phyloP scores from a whole-genome alignment of 2,113 vertebrate species.

The Tragelaphus scriptus region DNA sequence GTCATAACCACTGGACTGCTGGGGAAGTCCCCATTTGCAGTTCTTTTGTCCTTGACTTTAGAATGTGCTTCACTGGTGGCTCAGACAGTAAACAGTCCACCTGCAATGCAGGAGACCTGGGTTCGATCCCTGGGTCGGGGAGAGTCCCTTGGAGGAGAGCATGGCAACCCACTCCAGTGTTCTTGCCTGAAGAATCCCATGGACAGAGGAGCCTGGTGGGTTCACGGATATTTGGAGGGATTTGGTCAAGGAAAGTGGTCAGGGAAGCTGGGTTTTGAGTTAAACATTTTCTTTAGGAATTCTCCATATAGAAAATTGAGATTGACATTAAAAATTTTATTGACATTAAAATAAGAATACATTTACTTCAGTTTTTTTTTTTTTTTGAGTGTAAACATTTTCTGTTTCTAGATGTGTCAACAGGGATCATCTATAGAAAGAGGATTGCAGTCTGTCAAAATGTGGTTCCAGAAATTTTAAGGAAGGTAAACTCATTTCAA shows the following conservation, averaged over 20 bases:
- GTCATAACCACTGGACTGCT: background rate
- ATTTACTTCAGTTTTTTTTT: background rate
- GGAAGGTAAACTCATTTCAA: conserved; percentile 75
- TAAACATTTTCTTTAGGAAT: conserved; percentile 34
- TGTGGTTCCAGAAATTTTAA: conserved; percentile 80
- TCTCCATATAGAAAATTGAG: background rate
- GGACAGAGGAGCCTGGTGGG: background rate
- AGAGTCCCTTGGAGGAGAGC: background rate
- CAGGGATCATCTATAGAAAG: conserved; percentile 78
- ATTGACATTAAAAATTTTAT: background rate
- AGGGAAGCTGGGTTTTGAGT: background rate
- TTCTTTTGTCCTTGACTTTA: background rate
- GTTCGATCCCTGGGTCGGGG: background rate
- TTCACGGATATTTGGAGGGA: background rate
- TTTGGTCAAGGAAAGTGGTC: background rate
- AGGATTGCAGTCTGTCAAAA: conserved; percentile 80
- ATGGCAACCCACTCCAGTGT: background rate
- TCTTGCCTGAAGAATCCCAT: background rate
- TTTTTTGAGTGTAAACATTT: conserved; percentile 44
- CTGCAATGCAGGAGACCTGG: background rate
- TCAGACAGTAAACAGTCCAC: background rate
- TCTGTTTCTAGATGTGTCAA: conserved; percentile 70
- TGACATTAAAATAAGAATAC: background rate
- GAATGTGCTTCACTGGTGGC: background rate
- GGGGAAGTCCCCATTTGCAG: background rate